Evolutionary conservation across 2,113 vertebrate species (phyloP).

Genomic region (Mus pahari): DNA sequence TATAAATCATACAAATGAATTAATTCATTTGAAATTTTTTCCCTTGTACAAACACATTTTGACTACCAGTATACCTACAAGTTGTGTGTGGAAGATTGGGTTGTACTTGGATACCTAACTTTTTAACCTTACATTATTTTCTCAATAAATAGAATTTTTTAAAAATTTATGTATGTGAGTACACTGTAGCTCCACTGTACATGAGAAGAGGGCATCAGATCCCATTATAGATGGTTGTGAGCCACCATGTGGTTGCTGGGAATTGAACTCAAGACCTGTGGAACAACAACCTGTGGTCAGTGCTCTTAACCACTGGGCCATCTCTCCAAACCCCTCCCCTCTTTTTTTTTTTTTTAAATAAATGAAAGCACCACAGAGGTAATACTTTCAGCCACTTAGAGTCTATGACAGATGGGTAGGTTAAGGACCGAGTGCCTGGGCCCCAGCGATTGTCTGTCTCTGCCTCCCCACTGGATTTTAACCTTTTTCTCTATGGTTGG

Average conservation of each 20-base stretch:
- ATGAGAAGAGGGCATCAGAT: too few species aligned
- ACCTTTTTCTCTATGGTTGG: not conserved
- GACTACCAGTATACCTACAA: not conserved
- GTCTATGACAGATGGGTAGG: not conserved
- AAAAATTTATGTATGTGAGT: not conserved
- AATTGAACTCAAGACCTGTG: too few species aligned
- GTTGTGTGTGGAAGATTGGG: not conserved
- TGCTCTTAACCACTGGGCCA: too few species aligned
- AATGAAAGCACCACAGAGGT: not conserved
- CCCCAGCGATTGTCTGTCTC: not conserved
- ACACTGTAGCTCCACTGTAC: too few species aligned
- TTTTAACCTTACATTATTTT: not conserved
- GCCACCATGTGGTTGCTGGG: too few species aligned
- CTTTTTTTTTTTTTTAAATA: too few species aligned
- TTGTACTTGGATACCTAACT: not conserved
- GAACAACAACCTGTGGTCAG: too few species aligned
- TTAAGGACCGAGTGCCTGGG: not conserved
- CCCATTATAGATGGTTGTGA: too few species aligned
- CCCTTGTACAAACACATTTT: conserved; percentile 40
- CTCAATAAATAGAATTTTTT: conserved; percentile 6
- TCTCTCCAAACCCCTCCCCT: too few species aligned
- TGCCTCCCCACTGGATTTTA: not conserved
- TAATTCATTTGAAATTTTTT: not conserved
- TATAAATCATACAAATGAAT: conserved; percentile 20
- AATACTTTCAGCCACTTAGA: not conserved